Evolutionary conservation across 2,797 vertebrate genomes (phyloP).

Genomic region (Luscinia megarhynchos): DNA sequence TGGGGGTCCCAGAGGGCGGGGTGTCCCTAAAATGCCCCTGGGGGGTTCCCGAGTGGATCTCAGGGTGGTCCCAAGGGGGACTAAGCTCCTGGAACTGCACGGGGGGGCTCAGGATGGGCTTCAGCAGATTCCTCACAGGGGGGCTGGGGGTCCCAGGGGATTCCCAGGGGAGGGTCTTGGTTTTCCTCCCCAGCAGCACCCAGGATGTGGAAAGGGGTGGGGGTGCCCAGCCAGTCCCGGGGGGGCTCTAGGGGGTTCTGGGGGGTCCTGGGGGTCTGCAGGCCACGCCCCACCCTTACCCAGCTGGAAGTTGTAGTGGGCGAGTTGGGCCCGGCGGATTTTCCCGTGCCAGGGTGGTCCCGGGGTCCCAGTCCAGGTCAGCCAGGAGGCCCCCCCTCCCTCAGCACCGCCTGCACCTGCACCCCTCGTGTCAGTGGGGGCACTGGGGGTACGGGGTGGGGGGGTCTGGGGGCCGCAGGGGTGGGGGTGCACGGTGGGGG

Average conservation of each 20-base stretch:
- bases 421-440: background rate
- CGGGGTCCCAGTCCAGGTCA: slow-evolving; percentile 78
- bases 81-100: background rate
- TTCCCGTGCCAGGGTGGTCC: slow-evolving; percentile 87
- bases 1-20: background rate
- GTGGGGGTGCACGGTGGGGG: background rate
- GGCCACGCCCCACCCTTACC: slow-evolving; percentile 72
- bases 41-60: background rate
- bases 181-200: background rate
- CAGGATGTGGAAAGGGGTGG: background rate
- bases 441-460: background rate
- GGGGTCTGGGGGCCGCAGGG: background rate
- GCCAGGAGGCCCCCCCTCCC: slow-evolving; percentile 81
- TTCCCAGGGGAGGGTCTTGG: background rate
- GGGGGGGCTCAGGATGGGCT: background rate
- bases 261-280: background rate
- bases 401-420: slow-evolving; percentile 83
- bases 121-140: background rate
- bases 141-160: background rate
- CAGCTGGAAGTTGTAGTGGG: slow-evolving; percentile 93
- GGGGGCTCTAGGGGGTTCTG: background rate
- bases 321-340: slow-evolving; percentile 88
- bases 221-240: background rate
- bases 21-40: background rate
- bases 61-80: too few relatives aligned